Percentiles rank a stretch among this genome's conserved stretches.
Evolutionary conservation across 2,888 invertebrate species (phyloP).

Genomic region (Vesta saturnalis): DNA sequence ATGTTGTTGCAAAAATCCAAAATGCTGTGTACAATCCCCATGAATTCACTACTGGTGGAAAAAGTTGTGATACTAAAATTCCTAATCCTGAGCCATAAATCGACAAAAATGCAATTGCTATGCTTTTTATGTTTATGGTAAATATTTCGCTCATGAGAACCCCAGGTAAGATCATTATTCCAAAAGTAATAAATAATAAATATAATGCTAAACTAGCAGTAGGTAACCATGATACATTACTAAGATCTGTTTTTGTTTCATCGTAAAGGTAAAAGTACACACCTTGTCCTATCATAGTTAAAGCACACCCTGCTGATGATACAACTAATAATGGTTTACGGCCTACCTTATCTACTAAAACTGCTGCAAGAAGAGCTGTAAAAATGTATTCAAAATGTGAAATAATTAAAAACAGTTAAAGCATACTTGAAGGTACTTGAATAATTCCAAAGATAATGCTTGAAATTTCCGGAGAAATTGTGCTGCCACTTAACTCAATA

Average conservation of each 20-base stretch:
- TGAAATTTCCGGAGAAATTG: constrained; percentile 65
- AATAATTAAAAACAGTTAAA: background rate
- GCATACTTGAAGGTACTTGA: constrained; percentile 65
- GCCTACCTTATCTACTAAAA: constrained; percentile 66
- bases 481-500: constrained; percentile 65
- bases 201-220: constrained; percentile 67
- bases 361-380: constrained; percentile 48
- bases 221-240: constrained; percentile 64
- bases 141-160: constrained; percentile 72
- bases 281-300: constrained; percentile 64
- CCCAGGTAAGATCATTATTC: constrained; percentile 69
- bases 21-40: constrained; percentile 61
- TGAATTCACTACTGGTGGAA: constrained; percentile 66
- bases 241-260: constrained; percentile 55
- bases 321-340: constrained; percentile 65
- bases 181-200: constrained; percentile 67
- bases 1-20: constrained; percentile 64
- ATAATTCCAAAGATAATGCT: constrained; percentile 70
- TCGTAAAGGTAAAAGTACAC: constrained; percentile 66
- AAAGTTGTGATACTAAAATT: constrained; percentile 68
- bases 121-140: constrained; percentile 70
- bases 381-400: background rate
- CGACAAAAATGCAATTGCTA: constrained; percentile 65
- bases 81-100: constrained; percentile 68
- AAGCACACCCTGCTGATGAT: constrained; percentile 66